Conservation (phyloP, 2,888 invertebrate species). For the Dimorphilus gyrociliatus region DNA sequence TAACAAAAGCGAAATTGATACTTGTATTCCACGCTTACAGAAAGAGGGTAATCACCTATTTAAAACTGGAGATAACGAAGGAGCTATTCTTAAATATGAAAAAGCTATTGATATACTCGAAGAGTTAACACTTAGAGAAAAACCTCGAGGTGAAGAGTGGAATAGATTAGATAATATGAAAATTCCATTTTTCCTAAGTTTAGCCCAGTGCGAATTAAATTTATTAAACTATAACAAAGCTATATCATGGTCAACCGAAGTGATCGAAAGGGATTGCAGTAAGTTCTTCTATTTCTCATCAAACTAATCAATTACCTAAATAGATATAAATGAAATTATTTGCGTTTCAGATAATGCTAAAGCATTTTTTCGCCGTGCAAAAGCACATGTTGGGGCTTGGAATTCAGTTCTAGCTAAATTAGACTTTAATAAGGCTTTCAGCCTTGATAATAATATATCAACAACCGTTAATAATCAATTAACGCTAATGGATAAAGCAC, state of each 20-base stretch:
- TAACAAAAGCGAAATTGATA: too few relatives aligned
- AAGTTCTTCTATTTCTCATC: too few relatives aligned
- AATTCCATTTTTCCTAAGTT: conserved; percentile 70
- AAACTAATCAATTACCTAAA: too few relatives aligned
- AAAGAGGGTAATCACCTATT: conserved; percentile 69
- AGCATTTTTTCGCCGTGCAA: conserved; percentile 74
- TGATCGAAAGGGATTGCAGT: conserved; percentile 67
- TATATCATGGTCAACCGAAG: conserved; percentile 74
- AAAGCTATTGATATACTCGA: conserved; percentile 79
- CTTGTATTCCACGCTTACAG: conserved; percentile 56
- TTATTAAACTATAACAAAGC: conserved; percentile 71
- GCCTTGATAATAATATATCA: conserved; percentile 53
- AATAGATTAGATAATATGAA: conserved; percentile 59
- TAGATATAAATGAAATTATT: too few relatives aligned
- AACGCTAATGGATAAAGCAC: conserved; percentile 47
- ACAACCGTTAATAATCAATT: conserved; percentile 54
- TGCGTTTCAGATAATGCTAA: conserved; percentile 64
- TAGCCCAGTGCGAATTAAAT: conserved; percentile 70
- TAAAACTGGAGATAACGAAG: conserved; percentile 50
- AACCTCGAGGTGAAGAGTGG: conserved; percentile 83
- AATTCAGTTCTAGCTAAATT: conserved; percentile 48
- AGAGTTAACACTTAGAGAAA: conserved; percentile 81
- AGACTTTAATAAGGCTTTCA: conserved; percentile 49
- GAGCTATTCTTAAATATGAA: conserved; percentile 62
- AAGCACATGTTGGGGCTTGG: conserved; percentile 80